A percentile compares a stretch with the other conserved stretches of the same genome.
These are phyloP conservation scores for Ruditapes philippinarum DNA, from an alignment of 1,140 invertebrate genomes.

Conservation along the genomic window DNA sequence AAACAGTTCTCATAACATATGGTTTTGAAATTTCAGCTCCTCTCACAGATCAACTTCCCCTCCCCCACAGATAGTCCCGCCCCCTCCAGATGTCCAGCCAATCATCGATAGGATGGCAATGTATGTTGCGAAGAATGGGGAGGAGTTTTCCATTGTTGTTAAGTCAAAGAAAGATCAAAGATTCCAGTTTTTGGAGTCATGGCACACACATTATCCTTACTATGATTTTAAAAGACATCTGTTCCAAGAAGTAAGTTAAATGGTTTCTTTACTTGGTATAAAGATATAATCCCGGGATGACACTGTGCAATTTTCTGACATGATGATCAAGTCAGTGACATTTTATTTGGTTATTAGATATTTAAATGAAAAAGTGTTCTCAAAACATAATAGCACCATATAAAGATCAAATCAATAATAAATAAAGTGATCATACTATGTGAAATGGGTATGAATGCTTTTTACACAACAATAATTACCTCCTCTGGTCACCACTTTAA, in stretches of 20 bases:
- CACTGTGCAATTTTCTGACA: too few relatives aligned
- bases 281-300: too few relatives aligned
- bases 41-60: neutral
- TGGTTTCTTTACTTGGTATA: too few relatives aligned
- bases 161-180: constrained; percentile 94
- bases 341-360: too few relatives aligned
- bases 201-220: constrained; percentile 82
- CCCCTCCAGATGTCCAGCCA: constrained; percentile 92
- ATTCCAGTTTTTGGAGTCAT: constrained; percentile 87
- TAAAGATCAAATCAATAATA: too few relatives aligned
- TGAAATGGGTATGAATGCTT: too few relatives aligned
- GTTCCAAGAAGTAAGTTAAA: constrained; percentile 79
- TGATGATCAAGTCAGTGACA: too few relatives aligned
- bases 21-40: neutral
- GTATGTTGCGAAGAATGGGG: constrained; percentile 97
- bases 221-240: constrained; percentile 83
- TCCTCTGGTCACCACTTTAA: too few relatives aligned
- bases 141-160: constrained; percentile 96
- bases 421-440: too few relatives aligned
- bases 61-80: constrained; percentile 87
- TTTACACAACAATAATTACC: too few relatives aligned
- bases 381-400: too few relatives aligned
- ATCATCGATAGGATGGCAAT: constrained; percentile 98
- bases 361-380: too few relatives aligned
- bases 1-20: neutral